Evolutionary conservation across 2,113 vertebrate species (phyloP), one percentile per base, ranked within the genome.

Genomic region (Ancistrus triradiatus): DNA sequence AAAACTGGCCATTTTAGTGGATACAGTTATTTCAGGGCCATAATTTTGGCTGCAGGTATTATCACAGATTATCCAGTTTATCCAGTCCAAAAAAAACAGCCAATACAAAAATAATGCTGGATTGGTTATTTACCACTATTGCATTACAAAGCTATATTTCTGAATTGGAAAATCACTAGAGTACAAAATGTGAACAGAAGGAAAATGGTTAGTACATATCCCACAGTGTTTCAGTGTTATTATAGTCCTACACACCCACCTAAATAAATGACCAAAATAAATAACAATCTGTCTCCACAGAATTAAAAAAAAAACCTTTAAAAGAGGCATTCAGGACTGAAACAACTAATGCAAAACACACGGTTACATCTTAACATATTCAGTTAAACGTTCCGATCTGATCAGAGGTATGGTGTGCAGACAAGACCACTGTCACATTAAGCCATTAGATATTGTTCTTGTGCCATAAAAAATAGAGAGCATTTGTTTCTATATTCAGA

Each of bases 401-500:
- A 42, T 28, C 22, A 40, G 46, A 58, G 31, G 53, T n/a, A 49
- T 14, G 14, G 17, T 58, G 24, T 31, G 44, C 53, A 31, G 55
- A 62, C 51, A 35, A 33, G 21, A 33, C 66, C 42, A 57, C 14
- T 28, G 10, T 52, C 25, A 56, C 48, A 28, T 56, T 69, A 58
- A 55, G 55, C 55, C 67, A 67, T 43, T 55, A n/a, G 51, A 72
- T 63, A 17, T 58, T 50, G 22, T 63, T 68, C 55, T 44, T 43
- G 43, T 33, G 52, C 59, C 69, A 51, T 27, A 42, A 17, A 59
- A 68, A 68, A 64, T 47, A 60, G 55, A 56, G 61, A 72, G 66
- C 69, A 13, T 71, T 72, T 72, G 79, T 86, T 82, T 86, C 82
- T 59, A 72, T 69, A 74, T 72, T 69, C 58, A 70, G 63, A 66